Base-by-base conservation (phyloP, 53 echinoderm and acorn worm genomes). In the Apostichopus leukothele region DNA sequence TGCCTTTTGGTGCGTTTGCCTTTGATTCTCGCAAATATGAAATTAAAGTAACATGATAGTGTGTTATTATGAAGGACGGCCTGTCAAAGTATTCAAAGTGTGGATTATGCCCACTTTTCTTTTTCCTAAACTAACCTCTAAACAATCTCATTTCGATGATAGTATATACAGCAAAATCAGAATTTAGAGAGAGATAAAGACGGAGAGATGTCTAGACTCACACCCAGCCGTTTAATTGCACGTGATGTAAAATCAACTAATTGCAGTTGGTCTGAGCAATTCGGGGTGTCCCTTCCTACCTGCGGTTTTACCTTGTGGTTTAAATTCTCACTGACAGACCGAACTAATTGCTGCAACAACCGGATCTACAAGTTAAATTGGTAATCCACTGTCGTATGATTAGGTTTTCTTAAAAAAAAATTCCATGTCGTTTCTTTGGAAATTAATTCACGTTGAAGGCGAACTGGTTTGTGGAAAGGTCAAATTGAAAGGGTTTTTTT, bases 221-320 rank as follows among this genome's bases (percentile, higher is more conserved):
- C 71, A 71, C 71, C 20, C 81, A 81, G 81, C 23, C 81, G 81
- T 81, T 59, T 81, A 81, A 81, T 59, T 81, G 55, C 54, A 59
- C 59, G 54, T 57, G 59, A 59, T 81, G 55, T 22, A 81, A 39
- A 10, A 59, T 22, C n/a, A 54, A 54, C 81, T 55, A 54, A 55
- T 81, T 51, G 54, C 21, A 55, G 81, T 57, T 54, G 71, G 18
- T 81, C 16, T 22, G 81, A 54, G 6, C 81, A n/a, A 71, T 71
- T 71, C 18, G n/a, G 18, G 52, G 79, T 79, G 79, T 79, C 54
- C 79, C 52, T 53, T n/a, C n/a, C 54, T 54, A 59, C 52, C 20
- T 81, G 81, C 55, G 81, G 81, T 81, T 81, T 54, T 53, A n/a
- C 18, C 71, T 81, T 81, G 81, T 81, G 81, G 81, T 81, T 81